phyloP scores from a whole-genome alignment of 92 coral and sea anemone genomes.

The Siderastrea radians region DNA sequence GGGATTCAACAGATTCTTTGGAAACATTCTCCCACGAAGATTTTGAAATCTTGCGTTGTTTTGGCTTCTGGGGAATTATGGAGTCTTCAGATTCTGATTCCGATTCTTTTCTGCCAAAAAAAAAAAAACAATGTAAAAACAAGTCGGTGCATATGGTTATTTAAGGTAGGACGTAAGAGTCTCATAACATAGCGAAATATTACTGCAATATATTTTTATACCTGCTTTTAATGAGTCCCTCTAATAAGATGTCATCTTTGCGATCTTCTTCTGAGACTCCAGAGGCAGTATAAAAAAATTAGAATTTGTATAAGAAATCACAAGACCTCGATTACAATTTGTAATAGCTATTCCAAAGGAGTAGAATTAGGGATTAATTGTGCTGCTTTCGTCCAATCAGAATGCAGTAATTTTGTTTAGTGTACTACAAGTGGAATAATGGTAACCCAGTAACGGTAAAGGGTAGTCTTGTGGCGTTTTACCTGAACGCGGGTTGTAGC shows the following conservation, averaged over 20 bases:
- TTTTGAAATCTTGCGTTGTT: conserved; percentile 33
- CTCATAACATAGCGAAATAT: neutral
- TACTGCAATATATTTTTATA: neutral
- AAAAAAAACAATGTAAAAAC: neutral
- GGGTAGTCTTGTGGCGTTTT: neutral
- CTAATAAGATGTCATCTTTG: neutral
- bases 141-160: neutral
- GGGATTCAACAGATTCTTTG: conserved; percentile 23
- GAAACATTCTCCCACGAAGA: neutral
- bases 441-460: neutral
- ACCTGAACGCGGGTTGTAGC: conserved; percentile 7
- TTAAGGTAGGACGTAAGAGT: neutral
- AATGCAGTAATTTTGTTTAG: neutral
- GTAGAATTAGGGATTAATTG: too few species aligned
- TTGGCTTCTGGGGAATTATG: conserved; percentile 14
- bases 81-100: conserved; percentile 40
- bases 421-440: neutral
- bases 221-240: neutral
- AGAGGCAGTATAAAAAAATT: conserved; percentile 11
- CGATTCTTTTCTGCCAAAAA: conserved; percentile 3
- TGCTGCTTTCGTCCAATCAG: neutral
- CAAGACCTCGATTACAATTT: neutral
- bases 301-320: neutral
- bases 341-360: too few species aligned
- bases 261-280: conserved; percentile 10